A percentile compares a stretch with the other conserved stretches of the same genome.
Conservation (phyloP, 2,888 invertebrate species). For the Mamestra brassicae region DNA sequence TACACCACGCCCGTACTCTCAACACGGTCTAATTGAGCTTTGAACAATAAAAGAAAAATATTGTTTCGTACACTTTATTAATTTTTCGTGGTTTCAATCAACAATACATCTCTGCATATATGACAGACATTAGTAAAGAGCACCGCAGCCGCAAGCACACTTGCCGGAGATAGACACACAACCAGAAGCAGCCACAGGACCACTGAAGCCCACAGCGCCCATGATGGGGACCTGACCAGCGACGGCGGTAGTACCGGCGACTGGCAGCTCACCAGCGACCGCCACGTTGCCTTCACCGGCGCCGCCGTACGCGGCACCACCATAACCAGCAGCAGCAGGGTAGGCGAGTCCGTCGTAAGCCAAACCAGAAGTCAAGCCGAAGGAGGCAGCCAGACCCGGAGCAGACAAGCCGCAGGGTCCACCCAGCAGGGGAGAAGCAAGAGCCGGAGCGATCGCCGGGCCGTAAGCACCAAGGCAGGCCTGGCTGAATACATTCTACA, state of each 20-base stretch:
- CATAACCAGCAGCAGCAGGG: conserved; percentile 18
- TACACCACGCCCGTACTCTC: too few species aligned
- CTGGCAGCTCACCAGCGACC: conserved; percentile 62
- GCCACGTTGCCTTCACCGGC: conserved; percentile 61
- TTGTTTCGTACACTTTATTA: too few species aligned
- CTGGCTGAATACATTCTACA: conserved; percentile 45
- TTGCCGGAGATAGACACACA: conserved; percentile 39
- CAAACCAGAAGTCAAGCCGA: background rate
- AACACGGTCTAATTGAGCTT: too few species aligned
- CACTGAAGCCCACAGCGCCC: conserved; percentile 41
- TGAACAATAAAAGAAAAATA: too few species aligned
- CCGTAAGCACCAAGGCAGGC: conserved; percentile 8
- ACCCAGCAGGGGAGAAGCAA: background rate
- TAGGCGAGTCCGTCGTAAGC: background rate
- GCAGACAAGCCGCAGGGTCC: background rate
- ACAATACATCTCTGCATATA: too few species aligned
- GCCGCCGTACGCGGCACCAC: conserved; percentile 50
- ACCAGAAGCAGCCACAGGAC: conserved; percentile 44
- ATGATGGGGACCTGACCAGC: too few species aligned
- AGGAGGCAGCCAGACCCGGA: background rate
- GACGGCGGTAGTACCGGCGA: conserved; percentile 62
- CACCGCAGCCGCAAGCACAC: conserved; percentile 17
- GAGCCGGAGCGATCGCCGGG: background rate
- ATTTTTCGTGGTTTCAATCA: too few species aligned
- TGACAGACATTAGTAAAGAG: background rate